Evolutionary conservation across 2,113 vertebrate species (phyloP).

Genomic region (Psilopsiagon aymara): DNA sequence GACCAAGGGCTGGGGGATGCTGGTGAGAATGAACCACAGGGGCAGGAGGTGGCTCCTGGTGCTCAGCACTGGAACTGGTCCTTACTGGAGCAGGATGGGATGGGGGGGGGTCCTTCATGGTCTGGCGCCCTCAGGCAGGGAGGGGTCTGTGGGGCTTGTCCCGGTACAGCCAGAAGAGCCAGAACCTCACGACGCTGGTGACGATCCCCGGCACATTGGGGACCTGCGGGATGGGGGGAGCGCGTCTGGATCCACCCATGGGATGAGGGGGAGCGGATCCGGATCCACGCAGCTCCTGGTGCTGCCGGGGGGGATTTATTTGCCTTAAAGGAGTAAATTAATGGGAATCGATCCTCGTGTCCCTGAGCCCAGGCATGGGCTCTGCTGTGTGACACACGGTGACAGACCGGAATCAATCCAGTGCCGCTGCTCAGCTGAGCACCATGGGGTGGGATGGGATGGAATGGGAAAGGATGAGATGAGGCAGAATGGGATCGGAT

Average conservation of each 20-base stretch:
- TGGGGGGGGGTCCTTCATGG: not conserved
- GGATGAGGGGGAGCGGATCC: not conserved
- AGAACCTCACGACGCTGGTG: constrained; percentile 88
- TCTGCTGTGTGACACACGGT: not conserved
- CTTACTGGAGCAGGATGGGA: not conserved
- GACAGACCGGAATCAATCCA: rapidly evolving
- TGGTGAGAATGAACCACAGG: rapidly evolving
- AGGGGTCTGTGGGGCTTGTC: constrained; percentile 74
- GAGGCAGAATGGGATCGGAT: rapidly evolving
- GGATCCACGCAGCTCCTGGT: not conserved
- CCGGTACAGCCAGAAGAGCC: constrained; percentile 86
- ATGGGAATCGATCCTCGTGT: constrained; percentile 21
- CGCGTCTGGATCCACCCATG: constrained; percentile 69
- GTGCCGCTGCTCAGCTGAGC: not conserved
- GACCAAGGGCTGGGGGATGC: not conserved
- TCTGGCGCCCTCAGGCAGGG: constrained; percentile 66
- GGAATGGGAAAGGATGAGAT: not conserved
- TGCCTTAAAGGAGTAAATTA: constrained; percentile 23
- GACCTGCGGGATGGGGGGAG: constrained; percentile 72
- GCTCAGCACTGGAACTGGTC: not conserved
- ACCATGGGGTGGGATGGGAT: rapidly evolving
- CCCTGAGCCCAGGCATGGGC: not conserved
- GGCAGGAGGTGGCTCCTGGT: not conserved
- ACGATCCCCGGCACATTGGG: constrained; percentile 89
- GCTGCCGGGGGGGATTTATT: not conserved